Evolutionary conservation across 1,140 invertebrate species (phyloP).

Genomic region (Telenomus remus): DNA sequence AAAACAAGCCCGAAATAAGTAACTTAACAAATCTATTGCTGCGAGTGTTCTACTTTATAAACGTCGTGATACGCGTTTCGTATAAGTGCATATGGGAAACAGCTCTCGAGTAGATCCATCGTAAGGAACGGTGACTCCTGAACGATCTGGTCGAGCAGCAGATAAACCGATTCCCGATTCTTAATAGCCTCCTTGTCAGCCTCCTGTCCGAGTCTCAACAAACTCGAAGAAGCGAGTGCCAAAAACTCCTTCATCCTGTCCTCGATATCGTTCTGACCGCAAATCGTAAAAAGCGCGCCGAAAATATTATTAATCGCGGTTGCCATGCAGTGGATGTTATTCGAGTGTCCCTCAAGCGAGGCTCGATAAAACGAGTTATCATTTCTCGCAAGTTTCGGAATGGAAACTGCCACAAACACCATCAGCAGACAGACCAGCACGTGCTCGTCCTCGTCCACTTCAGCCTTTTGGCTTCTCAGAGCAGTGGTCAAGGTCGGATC

Average conservation of each 20-base stretch:
- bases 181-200: slow-evolving; percentile 94
- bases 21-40: no score
- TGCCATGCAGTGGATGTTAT: slow-evolving; percentile 98
- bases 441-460: slow-evolving; percentile 94
- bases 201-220: slow-evolving; percentile 95
- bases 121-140: slow-evolving; percentile 98
- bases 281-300: slow-evolving; percentile 96
- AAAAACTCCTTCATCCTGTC: slow-evolving; percentile 99
- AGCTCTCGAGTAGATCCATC: slow-evolving; percentile 98
- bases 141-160: slow-evolving; percentile 96
- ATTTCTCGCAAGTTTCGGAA: slow-evolving; percentile 95
- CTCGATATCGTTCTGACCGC: slow-evolving; percentile 95
- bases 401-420: slow-evolving; percentile 98
- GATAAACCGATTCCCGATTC: slow-evolving; percentile 96
- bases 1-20: no score
- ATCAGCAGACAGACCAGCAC: slow-evolving; percentile 95
- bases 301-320: slow-evolving; percentile 98
- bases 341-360: slow-evolving; percentile 94
- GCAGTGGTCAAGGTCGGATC: slow-evolving; percentile 95
- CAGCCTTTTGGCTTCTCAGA: slow-evolving; percentile 90
- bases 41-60: slow-evolving; percentile 88
- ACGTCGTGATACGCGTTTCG: slow-evolving; percentile 97
- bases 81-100: slow-evolving; percentile 97
- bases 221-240: slow-evolving; percentile 95
- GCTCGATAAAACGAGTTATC: slow-evolving; percentile 93